phyloP scores from a whole-genome alignment of 2,888 invertebrate species.

The Acanthosepion pharaonis region DNA sequence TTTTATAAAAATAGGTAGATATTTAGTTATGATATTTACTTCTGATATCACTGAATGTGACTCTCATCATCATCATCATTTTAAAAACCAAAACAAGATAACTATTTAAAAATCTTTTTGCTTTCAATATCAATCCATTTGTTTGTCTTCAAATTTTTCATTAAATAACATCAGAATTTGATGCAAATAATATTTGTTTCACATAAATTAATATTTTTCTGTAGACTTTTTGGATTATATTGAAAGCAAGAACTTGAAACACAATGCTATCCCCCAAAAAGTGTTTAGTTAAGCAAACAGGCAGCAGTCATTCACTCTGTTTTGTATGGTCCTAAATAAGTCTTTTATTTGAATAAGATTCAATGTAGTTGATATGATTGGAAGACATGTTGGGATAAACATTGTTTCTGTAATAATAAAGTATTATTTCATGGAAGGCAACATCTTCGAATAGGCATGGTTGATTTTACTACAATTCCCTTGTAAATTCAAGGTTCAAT shows the following conservation, averaged over 20 bases:
- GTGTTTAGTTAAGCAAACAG: background rate
- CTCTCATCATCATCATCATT: no score
- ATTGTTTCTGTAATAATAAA: no score
- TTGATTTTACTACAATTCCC: background rate
- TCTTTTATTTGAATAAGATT: background rate
- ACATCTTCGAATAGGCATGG: background rate
- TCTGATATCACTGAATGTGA: no score
- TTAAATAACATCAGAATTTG: background rate
- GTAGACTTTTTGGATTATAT: background rate
- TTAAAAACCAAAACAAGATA: no score
- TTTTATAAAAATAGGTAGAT: no score
- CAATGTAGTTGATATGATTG: background rate
- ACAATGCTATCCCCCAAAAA: background rate
- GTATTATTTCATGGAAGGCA: background rate
- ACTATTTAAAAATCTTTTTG: background rate
- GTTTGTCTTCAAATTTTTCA: background rate
- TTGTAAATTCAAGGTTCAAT: background rate
- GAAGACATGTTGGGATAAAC: background rate
- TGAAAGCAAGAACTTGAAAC: constrained; percentile 7
- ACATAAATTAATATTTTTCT: background rate
- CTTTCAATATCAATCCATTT: background rate
- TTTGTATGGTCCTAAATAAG: background rate
- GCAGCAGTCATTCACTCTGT: background rate
- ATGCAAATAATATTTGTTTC: background rate
- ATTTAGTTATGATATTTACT: no score